A percentile compares a stretch with the other conserved stretches of the same genome.
Evolutionary conservation across 2,113 vertebrate genomes (phyloP).

Genomic region (Cochlearius cochlearius): DNA sequence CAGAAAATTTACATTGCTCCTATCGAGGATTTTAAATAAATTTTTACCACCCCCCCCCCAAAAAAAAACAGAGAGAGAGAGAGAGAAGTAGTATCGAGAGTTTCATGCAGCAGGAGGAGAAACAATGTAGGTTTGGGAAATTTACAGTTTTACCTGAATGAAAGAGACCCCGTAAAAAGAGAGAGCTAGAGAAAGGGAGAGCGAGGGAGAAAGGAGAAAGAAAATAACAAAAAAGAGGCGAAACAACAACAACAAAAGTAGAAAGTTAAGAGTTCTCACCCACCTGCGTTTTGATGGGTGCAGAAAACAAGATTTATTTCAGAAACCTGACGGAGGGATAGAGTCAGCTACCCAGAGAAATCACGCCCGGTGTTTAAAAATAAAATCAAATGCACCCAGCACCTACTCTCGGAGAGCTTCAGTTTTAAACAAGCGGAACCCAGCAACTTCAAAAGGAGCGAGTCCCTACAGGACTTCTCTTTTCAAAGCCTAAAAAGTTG

Average conservation of each 20-base stretch:
- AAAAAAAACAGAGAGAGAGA: neutral
- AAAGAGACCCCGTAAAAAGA: slow-evolving; percentile 33
- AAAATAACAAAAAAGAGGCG: neutral
- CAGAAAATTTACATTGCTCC: slow-evolving; percentile 82
- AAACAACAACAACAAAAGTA: slow-evolving; percentile 37
- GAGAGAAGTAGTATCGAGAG: slow-evolving; percentile 7
- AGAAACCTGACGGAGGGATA: slow-evolving; percentile 55
- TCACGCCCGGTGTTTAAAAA: slow-evolving; percentile 57
- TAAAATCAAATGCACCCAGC: slow-evolving; percentile 10
- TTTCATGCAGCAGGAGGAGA: slow-evolving; percentile 60
- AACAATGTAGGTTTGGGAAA: slow-evolving; percentile 71
- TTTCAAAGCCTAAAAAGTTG: slow-evolving; percentile 71
- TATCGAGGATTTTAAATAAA: slow-evolving; percentile 70
- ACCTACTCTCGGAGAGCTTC: slow-evolving; percentile 57
- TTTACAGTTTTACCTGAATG: slow-evolving; percentile 78
- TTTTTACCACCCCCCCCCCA: neutral
- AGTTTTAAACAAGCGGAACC: slow-evolving; percentile 55
- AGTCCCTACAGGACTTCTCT: slow-evolving; percentile 65
- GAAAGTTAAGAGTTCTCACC: slow-evolving; percentile 68
- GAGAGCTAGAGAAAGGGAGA: neutral
- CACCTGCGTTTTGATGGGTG: slow-evolving; percentile 70
- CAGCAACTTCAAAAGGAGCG: slow-evolving; percentile 61
- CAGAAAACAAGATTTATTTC: slow-evolving; percentile 63
- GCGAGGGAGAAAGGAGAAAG: neutral
- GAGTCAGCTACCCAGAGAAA: slow-evolving; percentile 62